Evolutionary conservation across 2,113 vertebrate genomes (phyloP).

Genomic region (Hippolais icterina): DNA sequence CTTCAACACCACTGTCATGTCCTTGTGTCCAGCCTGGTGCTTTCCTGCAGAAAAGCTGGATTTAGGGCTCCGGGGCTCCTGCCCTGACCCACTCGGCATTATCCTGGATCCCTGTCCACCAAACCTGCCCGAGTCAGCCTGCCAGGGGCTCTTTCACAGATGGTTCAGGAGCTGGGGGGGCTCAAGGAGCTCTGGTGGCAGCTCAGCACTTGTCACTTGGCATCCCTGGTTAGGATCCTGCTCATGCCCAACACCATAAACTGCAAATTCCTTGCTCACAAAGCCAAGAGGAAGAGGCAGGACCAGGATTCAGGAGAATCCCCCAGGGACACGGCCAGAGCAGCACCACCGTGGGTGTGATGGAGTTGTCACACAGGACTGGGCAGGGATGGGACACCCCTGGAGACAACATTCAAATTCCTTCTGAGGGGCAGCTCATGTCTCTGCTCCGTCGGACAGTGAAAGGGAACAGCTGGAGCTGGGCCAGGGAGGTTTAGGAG

Average conservation of each 20-base stretch:
- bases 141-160: not conserved
- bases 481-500: fast-evolving
- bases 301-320: not conserved
- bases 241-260: not conserved
- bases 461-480: not conserved
- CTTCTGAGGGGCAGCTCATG: fast-evolving
- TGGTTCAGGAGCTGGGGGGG: not conserved
- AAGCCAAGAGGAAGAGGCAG: not conserved
- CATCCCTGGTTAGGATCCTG: not conserved
- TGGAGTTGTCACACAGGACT: not conserved
- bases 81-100: fast-evolving
- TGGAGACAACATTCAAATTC: not conserved
- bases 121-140: not conserved
- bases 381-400: not conserved
- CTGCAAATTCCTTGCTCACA: not conserved
- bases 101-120: not conserved
- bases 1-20: fast-evolving
- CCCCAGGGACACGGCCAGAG: fast-evolving
- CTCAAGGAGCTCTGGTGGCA: not conserved
- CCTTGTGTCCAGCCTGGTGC: not conserved
- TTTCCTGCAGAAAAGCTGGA: not conserved
- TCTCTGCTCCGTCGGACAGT: not conserved
- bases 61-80: not conserved
- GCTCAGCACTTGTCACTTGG: not conserved
- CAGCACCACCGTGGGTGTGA: not conserved